Evolutionary conservation across 2,888 invertebrate genomes (phyloP).

Genomic region (Allolobophora icterica): DNA sequence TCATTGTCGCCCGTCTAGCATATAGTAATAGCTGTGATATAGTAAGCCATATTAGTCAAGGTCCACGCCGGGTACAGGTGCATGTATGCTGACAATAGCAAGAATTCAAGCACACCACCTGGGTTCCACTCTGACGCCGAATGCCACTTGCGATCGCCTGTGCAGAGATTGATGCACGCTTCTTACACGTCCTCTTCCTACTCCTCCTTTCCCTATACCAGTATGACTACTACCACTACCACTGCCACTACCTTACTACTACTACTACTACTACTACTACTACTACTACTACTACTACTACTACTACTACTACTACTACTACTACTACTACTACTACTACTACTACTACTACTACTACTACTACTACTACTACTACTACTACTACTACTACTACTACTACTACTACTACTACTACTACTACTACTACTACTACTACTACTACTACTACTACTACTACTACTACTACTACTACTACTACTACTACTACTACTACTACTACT

Average conservation of each 20-base stretch:
- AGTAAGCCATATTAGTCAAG: neutral
- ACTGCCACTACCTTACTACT: neutral
- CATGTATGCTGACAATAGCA: neutral
- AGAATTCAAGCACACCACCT: neutral
- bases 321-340: slow-evolving; percentile 37
- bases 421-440: slow-evolving; percentile 39
- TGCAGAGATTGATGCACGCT: neutral
- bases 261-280: slow-evolving; percentile 34
- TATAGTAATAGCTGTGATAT: neutral
- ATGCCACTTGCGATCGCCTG: neutral
- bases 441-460: slow-evolving; percentile 37
- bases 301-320: slow-evolving; percentile 38
- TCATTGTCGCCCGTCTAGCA: neutral
- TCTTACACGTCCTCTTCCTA: neutral
- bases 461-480: slow-evolving; percentile 36
- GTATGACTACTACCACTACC: neutral
- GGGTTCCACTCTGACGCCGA: neutral
- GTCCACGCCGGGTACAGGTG: neutral
- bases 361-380: slow-evolving; percentile 33
- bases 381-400: slow-evolving; percentile 33
- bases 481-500: slow-evolving; percentile 36
- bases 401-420: slow-evolving; percentile 38
- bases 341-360: slow-evolving; percentile 36
- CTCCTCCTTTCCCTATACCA: neutral
- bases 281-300: slow-evolving; percentile 39